Percentiles rank a stretch among this genome's conserved stretches.
Evolutionary conservation across 2,113 vertebrate species (phyloP).

Genomic region (Ophiodon elongatus): DNA sequence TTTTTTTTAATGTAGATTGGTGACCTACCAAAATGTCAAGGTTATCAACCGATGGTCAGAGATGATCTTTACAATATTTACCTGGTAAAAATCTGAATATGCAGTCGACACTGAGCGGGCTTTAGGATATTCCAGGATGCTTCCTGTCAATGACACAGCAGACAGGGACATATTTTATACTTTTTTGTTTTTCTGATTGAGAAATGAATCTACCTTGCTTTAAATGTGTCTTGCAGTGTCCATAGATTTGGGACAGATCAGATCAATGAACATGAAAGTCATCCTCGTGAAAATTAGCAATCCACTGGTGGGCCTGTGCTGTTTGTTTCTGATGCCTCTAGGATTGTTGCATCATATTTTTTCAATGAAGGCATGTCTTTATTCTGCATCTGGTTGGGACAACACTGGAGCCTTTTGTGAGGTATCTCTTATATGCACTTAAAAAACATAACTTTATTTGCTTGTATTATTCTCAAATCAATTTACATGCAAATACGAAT

Average conservation of each 20-base stretch:
- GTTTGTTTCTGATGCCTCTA: conserved; percentile 19
- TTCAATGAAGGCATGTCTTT: conserved; percentile 45
- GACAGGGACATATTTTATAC: neutral
- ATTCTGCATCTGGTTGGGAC: conserved; percentile 43
- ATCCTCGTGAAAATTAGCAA: conserved; percentile 1
- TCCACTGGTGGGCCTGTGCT: conserved; percentile 25
- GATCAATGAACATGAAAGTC: neutral
- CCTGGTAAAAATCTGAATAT: neutral
- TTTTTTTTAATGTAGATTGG: neutral
- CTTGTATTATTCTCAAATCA: conserved; percentile 1
- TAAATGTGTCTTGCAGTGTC: neutral
- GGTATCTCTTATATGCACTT: conserved; percentile 25
- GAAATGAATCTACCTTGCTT: neutral
- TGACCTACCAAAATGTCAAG: neutral
- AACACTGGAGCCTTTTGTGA: conserved; percentile 44
- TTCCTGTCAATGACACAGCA: neutral
- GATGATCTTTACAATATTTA: neutral
- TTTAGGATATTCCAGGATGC: neutral
- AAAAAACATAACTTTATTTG: conserved; percentile 19
- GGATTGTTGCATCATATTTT: conserved; percentile 47
- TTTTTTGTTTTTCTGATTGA: neutral
- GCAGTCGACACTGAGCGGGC: neutral
- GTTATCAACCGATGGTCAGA: neutral
- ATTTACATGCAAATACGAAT: neutral
- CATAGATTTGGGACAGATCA: neutral